A percentile compares a stretch with the other conserved stretches of the same genome.
These are phyloP conservation scores for Theretra japonica DNA, from an alignment of 2,888 invertebrate species.

Conservation along the genomic window DNA sequence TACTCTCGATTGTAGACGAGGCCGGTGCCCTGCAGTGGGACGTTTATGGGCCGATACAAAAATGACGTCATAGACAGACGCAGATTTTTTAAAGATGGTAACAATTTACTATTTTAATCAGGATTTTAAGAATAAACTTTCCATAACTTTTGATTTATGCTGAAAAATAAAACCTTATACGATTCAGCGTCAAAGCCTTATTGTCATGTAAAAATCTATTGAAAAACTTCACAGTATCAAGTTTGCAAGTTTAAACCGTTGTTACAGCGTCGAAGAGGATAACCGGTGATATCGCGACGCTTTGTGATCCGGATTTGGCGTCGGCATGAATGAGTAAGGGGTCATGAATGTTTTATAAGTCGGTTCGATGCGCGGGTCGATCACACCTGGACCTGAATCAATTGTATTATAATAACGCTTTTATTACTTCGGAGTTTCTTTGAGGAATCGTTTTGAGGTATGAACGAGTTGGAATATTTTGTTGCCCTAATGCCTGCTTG, in stretches of 20 bases:
- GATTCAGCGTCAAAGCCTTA: conserved; percentile 10
- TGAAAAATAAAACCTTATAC: conserved; percentile 8
- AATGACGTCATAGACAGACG: too few species aligned
- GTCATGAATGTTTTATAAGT: conserved; percentile 79
- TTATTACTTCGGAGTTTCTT: conserved; percentile 7
- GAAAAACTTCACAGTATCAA: conserved; percentile 42
- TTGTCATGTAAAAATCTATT: conserved; percentile 37
- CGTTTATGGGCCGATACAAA: too few species aligned
- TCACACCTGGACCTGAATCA: conserved; percentile 43
- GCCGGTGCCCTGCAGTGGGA: too few species aligned
- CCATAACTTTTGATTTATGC: not conserved
- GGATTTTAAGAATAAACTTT: not conserved
- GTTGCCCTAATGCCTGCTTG: too few species aligned
- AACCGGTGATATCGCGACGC: conserved; percentile 49
- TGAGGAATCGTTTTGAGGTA: not conserved
- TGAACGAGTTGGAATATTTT: too few species aligned
- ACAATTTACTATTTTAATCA: too few species aligned
- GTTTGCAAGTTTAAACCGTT: conserved; percentile 33
- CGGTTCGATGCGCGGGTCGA: conserved; percentile 62
- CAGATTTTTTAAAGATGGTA: too few species aligned
- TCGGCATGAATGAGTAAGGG: conserved; percentile 75
- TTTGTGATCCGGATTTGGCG: conserved; percentile 54
- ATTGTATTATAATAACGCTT: conserved; percentile 20
- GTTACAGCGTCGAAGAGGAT: conserved; percentile 36
- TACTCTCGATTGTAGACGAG: too few species aligned